Base-by-base conservation (phyloP, 2,797 vertebrate genomes). In the Molossus molossus region DNA sequence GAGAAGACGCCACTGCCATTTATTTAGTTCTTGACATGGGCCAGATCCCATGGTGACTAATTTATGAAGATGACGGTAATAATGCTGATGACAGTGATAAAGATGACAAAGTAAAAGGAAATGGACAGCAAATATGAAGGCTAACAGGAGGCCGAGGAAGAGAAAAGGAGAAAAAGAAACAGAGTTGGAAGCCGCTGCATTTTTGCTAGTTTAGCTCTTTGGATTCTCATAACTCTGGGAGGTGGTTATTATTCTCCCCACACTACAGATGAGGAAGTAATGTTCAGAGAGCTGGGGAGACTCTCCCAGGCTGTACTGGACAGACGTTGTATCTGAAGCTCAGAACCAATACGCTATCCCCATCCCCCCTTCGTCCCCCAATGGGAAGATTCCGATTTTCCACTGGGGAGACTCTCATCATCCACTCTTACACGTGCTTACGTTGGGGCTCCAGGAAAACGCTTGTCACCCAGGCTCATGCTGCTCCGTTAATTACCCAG, bases 391-490 rank as follows among this genome's bases (percentile, higher is more conserved):
- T 57, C 23, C 1, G n/a, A 11, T 33, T 64, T 94, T 69, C 8
- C 8, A 76, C 25, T 33, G 1, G 17, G 21, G 10, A 64, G 10
- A 15, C 55, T 62, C 5, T 45, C 21, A 70, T 15, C 11, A 50
- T 23, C 9, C 12, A 57, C 10, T 77, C n/a, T 88, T 77, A 17
- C 3, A 17, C 5, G 8, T 53, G 27, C 62, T 92, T 55, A 67
- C 62, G 13, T 62, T 69, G 37, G 21, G n/a, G 18, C 4, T 60
- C 14, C 11, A 45, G 27, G 55, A 84, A 76, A 80, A 6, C 64
- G 0, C 6, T 23, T 7, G 1, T 37, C 64, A 8, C n/a, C 13
- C 2, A 60, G 17, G 55, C 1, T 17, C 8, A 60, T 2, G 14
- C 21, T 10, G 20, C 37, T 33, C 20, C 4, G 12, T 17, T n/a